Conservation (phyloP, 2,113 vertebrate genomes). For the Isurus oxyrinchus region DNA sequence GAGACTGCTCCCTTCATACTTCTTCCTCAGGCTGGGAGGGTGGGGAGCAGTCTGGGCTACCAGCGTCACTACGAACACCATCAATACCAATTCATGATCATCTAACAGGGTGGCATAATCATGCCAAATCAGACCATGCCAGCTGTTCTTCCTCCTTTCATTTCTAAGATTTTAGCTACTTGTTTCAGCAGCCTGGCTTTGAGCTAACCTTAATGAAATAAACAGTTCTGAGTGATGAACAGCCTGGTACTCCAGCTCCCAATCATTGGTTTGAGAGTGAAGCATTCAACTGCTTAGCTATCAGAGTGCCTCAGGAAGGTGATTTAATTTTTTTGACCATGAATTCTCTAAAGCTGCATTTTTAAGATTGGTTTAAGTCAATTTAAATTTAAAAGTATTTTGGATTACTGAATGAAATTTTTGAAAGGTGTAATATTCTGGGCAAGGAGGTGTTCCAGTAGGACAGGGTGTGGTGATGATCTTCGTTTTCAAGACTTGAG, state of each 20-base stretch:
- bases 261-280: background rate
- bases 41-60: background rate
- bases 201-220: background rate
- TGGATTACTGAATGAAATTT: background rate
- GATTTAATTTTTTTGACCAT: background rate
- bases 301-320: background rate
- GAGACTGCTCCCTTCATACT: background rate
- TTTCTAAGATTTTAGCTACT: background rate
- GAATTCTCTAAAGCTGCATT: background rate
- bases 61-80: background rate
- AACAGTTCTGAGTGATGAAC: constrained; percentile 1
- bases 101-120: background rate
- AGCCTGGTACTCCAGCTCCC: background rate
- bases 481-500: background rate
- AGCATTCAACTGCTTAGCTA: background rate
- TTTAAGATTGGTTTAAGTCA: background rate
- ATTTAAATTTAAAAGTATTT: background rate
- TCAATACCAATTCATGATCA: background rate
- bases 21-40: background rate
- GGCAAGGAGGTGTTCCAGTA: background rate
- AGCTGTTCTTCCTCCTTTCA: background rate
- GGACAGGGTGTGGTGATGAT: background rate
- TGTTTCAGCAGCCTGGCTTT: background rate
- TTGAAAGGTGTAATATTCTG: background rate
- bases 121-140: background rate